These are phyloP conservation scores for Lagorchestes hirsutus DNA, from an alignment of 2,797 vertebrate species.

Conservation along the genomic window DNA sequence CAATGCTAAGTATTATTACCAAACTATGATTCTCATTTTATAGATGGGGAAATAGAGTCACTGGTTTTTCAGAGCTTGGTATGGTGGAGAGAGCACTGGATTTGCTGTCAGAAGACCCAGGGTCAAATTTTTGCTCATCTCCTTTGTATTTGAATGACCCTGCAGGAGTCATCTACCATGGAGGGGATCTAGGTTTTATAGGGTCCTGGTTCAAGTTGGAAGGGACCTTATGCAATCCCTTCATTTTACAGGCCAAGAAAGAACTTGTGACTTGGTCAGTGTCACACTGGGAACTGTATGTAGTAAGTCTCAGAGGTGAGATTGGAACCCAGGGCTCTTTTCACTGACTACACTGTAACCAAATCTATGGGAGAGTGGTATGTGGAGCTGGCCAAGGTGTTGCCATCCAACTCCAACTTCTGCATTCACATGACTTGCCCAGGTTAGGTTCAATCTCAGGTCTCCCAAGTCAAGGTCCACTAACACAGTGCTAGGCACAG, in stretches of 20 bases:
- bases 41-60: neutral
- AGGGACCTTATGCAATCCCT: neutral
- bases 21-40: neutral
- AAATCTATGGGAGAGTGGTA: neutral
- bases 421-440: neutral
- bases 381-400: neutral
- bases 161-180: no score
- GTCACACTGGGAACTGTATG: neutral
- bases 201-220: neutral
- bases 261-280: neutral
- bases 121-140: neutral
- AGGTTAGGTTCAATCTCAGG: neutral
- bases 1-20: neutral
- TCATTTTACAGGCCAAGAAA: neutral
- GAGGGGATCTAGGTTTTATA: neutral
- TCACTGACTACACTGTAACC: neutral
- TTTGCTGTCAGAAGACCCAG: neutral
- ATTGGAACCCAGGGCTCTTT: neutral
- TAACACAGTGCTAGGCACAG: neutral
- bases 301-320: neutral
- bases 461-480: neutral
- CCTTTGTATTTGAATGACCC: neutral
- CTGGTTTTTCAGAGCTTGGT: neutral
- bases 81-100: neutral
- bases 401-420: neutral